Base-by-base conservation (phyloP, 2,113 vertebrate genomes). In the Rhinolophus ferrumequinum region DNA sequence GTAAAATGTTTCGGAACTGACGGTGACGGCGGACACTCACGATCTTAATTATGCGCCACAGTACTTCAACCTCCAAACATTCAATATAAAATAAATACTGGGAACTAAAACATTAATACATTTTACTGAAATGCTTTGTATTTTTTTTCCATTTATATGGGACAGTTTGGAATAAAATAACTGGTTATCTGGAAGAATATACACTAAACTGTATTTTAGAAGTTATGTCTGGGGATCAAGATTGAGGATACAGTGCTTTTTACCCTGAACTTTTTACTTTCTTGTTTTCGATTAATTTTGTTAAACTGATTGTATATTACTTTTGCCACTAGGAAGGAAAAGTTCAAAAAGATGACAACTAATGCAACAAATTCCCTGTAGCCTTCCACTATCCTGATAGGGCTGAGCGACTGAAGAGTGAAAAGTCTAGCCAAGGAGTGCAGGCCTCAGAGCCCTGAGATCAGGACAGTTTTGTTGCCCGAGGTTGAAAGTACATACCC, bases 61-160 rank as follows among this genome's bases (percentile, higher is more conserved):
- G 64, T 14, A 94, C 64, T 76, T 90, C 54, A 90, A 75, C 60
- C 72, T 73, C n/a, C 84, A 95, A 89, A 89, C 33, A 64, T 5
- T 93, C 54, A 82, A 77, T 82, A 67, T 62, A 85, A 95, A 95
- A 88, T 62, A 93, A 93, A 89, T 73, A 88, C 28, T 77, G 44
- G 81, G 92, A 96, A 86, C 44, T 44, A 79, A 94, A 81, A 88
- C 81, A 93, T 77, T 88, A 84, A 75, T 12, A 92, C 8, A 70
- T 67, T 93, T 94, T 81, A 93, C 30, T 94, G 52, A 95, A 95
- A 94, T 70, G 4, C 11, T 92, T 66, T 83, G 3, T 50, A 90
- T 85, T 88, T 84, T 54, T 54, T 86, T 69, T 52, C 54, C 54
- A 90, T 85, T 95, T 76, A 92, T 76, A 97, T 72, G 24, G 60